These are phyloP conservation scores for Umimayanthus kanabou DNA, from an alignment of 92 coral and sea anemone species.

Conservation along the genomic window DNA sequence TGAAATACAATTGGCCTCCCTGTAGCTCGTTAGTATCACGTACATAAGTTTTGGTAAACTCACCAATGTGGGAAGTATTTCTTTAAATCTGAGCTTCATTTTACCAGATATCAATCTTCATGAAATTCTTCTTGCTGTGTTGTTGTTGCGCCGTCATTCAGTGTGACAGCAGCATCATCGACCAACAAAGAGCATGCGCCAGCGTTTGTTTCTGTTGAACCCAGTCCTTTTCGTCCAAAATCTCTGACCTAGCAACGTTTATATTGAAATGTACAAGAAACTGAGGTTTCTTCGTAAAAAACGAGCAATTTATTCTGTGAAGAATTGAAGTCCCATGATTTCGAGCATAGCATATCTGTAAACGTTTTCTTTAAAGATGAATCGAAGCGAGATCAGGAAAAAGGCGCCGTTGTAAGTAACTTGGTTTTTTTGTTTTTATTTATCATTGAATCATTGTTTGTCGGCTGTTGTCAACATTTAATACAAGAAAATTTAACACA, in stretches of 20 bases:
- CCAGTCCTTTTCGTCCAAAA: conserved; percentile 35
- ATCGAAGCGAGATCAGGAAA: conserved; percentile 79
- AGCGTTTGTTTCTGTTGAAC: neutral
- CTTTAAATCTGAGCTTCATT: conserved; percentile 51
- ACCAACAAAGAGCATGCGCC: neutral
- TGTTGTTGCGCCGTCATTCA: neutral
- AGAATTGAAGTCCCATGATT: neutral
- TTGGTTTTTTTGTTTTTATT: neutral
- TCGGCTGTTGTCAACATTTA: neutral
- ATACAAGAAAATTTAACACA: neutral
- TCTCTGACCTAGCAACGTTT: conserved; percentile 78
- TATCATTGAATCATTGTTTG: neutral
- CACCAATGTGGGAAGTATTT: conserved; percentile 69
- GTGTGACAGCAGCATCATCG: neutral
- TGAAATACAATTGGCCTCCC: no score
- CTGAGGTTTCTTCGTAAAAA: neutral
- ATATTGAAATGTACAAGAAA: conserved; percentile 25
- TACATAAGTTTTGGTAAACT: neutral
- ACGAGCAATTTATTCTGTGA: neutral
- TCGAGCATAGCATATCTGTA: neutral
- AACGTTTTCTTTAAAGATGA: conserved; percentile 49
- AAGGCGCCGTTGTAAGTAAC: conserved; percentile 70
- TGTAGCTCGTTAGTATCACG: neutral
- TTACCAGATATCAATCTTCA: neutral
- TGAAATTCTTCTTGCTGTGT: no score